Evolutionary conservation across 2,888 invertebrate species (phyloP).

Genomic region (Helicoverpa assulta): DNA sequence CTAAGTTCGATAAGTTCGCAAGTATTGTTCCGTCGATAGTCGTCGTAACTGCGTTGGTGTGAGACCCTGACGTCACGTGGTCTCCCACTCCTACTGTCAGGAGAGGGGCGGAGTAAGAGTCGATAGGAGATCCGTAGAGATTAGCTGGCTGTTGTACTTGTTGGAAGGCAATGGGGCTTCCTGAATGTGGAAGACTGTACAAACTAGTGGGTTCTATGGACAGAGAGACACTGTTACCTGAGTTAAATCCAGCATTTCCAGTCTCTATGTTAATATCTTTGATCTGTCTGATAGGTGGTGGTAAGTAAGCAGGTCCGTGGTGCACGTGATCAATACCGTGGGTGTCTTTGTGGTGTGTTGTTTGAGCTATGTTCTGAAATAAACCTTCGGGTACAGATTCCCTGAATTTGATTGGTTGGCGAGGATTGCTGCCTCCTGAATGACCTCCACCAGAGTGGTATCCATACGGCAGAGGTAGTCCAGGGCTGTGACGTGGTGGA

Average conservation of each 20-base stretch:
- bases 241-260: conserved; percentile 66
- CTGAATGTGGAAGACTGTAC: conserved; percentile 87
- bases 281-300: conserved; percentile 91
- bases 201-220: conserved; percentile 88
- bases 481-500: conserved; percentile 77
- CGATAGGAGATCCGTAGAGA: conserved; percentile 84
- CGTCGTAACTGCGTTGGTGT: conserved; percentile 78
- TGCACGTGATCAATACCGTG: conserved; percentile 89
- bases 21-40: conserved; percentile 82
- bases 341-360: conserved; percentile 91
- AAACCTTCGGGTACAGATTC: conserved; percentile 94
- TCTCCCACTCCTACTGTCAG: conserved; percentile 87
- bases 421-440: conserved; percentile 84
- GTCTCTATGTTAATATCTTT: conserved; percentile 83
- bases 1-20: conserved; percentile 81
- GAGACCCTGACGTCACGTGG: conserved; percentile 86
- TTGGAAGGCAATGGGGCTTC: conserved; percentile 87
- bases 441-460: conserved; percentile 84
- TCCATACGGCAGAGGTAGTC: conserved; percentile 85
- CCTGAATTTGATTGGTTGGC: conserved; percentile 92
- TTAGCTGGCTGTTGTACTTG: conserved; percentile 71
- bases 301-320: conserved; percentile 90
- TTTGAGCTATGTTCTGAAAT: conserved; percentile 92
- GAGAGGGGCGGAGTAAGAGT: conserved; percentile 88
- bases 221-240: conserved; percentile 74